A percentile compares a stretch with the other conserved stretches of the same genome.
Evolutionary conservation across 2,113 vertebrate genomes (phyloP).

Genomic region (Rallus limicola): DNA sequence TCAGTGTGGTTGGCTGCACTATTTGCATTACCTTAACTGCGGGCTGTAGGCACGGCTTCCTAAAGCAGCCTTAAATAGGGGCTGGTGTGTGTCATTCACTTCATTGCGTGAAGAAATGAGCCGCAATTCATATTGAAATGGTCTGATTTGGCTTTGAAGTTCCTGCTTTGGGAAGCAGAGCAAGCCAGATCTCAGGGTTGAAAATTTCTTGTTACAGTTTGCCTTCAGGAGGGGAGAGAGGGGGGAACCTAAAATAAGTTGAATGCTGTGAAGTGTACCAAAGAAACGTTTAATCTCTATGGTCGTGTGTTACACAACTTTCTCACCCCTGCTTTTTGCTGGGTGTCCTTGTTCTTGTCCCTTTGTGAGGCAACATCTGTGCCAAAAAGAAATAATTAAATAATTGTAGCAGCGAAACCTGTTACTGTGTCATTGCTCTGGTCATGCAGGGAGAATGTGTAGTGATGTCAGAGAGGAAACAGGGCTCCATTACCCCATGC

Average conservation of each 20-base stretch:
- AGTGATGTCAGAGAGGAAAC: conserved; percentile 15
- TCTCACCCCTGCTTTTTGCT: neutral
- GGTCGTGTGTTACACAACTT: accelerated
- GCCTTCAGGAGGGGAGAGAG: neutral
- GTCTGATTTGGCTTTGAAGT: neutral
- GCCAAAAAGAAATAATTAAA: neutral
- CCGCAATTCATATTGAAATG: neutral
- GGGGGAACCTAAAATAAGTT: neutral
- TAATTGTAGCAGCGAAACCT: conserved; percentile 20
- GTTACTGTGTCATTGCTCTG: conserved; percentile 7
- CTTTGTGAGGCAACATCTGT: neutral
- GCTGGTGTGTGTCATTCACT: neutral
- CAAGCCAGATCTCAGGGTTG: neutral
- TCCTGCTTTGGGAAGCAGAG: neutral
- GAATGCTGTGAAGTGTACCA: neutral
- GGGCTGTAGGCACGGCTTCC: neutral
- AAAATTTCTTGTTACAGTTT: neutral
- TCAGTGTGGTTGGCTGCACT: accelerated
- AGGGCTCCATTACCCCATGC: neutral
- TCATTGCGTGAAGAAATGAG: neutral
- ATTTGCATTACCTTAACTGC: neutral
- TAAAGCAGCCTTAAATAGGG: neutral
- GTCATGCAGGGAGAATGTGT: neutral
- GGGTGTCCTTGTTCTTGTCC: neutral
- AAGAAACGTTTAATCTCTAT: neutral